A percentile compares a stretch with the other conserved stretches of the same genome.
Conservation (phyloP, 2,888 invertebrate genomes). For the Dendrolimus houi region DNA sequence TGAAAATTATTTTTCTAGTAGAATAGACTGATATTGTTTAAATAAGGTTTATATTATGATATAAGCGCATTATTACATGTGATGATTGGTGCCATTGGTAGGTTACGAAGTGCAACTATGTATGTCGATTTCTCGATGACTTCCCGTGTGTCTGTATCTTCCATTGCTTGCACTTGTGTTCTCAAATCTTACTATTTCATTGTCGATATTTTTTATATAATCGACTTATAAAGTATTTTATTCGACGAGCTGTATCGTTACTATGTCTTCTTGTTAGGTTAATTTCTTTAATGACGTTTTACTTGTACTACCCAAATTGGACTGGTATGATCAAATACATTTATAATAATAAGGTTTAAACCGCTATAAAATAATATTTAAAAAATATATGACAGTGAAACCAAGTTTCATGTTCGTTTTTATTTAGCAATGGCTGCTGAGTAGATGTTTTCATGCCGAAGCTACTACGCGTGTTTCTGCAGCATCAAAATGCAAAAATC, state of each 20-base stretch:
- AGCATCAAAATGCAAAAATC: no score
- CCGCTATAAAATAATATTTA: no score
- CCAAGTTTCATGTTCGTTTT: no score
- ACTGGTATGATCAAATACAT: no score
- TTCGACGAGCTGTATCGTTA: conserved; percentile 2
- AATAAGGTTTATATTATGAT: conserved; percentile 41
- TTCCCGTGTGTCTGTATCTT: conserved; percentile 59
- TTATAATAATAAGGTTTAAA: no score
- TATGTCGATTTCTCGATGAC: conserved; percentile 47
- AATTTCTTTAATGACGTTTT: background rate
- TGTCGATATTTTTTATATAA: background rate
- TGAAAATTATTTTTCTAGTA: conserved; percentile 76
- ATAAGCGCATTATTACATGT: conserved; percentile 72
- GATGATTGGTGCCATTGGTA: conserved; percentile 76
- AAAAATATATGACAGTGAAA: no score
- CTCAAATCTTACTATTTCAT: conserved; percentile 10
- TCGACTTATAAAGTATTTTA: background rate
- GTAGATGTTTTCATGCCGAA: no score
- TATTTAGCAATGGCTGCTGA: no score
- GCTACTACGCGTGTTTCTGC: no score
- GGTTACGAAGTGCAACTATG: conserved; percentile 60
- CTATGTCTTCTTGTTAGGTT: conserved; percentile 5
- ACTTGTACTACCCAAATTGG: background rate
- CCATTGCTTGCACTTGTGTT: conserved; percentile 52
- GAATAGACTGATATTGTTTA: conserved; percentile 71